Base-by-base conservation (phyloP, 2,797 vertebrate species). In the Lepidocolaptes lacrymiger region DNA sequence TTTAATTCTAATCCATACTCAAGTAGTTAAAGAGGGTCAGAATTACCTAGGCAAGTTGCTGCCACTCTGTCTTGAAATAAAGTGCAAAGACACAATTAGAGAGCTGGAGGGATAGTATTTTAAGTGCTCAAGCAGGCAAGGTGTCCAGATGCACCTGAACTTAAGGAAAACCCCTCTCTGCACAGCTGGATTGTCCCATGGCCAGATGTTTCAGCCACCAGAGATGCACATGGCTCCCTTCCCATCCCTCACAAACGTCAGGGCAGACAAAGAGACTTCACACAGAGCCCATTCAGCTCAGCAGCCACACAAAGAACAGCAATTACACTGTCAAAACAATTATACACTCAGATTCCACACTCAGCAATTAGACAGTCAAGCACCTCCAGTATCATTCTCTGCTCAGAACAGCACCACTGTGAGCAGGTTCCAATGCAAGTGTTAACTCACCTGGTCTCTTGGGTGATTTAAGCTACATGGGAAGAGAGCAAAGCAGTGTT, bases 381-480 rank as follows among this genome's bases (percentile, higher is more conserved):
- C 48, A 67, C 2, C 39, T 43, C 6, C 89, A 81, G 0, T 1
- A 21, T 14, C 64, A 46, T 24, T 30, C 44, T 46, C 26, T 67
- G 55, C 5, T 63, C 63, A 62, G 27, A 83, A 30, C 55, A 93
- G 61, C 43, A 12, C 5, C n/a, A 69, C 77, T 41, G 36, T 39
- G 89, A 73, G 61, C 32, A 68, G 85, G 59, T 44, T 88, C 8
- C 76, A 91, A 2, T 13, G 62, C 68, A 61, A 62, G 48, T 8
- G 61, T 44, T 52, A 63, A 97, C 98, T 94, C 98, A 99, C 99
- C 99, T 98, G 99, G 99, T 89, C 99, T 99, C 97, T 99, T 99
- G 76, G 99, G 99, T 64, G 99, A 99, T 96, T 99, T 99, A 39
- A 99, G 98, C 99, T 99, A 97, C 76, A 95, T 36, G 90, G 88